Conservation (phyloP, 2,888 invertebrate species). For the Anarsia innoxiella region DNA sequence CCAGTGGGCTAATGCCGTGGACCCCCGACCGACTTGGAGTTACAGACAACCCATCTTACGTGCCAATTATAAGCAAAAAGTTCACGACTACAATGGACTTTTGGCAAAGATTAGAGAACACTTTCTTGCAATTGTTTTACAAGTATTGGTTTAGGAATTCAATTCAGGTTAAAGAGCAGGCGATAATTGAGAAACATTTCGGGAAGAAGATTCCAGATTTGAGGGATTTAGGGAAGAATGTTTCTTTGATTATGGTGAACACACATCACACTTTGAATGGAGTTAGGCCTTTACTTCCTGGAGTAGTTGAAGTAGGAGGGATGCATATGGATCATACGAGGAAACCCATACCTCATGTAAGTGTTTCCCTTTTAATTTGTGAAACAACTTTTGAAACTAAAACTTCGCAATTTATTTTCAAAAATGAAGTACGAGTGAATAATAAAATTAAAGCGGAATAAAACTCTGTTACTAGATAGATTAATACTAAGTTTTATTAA, state of each 20-base stretch:
- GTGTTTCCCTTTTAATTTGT: too few species aligned
- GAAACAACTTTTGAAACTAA: too few species aligned
- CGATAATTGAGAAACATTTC: constrained; percentile 55
- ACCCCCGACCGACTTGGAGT: constrained; percentile 54
- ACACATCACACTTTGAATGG: constrained; percentile 77
- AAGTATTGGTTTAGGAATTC: constrained; percentile 47
- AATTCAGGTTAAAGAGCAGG: constrained; percentile 48
- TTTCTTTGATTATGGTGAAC: constrained; percentile 74
- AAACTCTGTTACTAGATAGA: too few species aligned
- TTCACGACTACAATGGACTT: constrained; percentile 67
- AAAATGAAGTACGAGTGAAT: too few species aligned
- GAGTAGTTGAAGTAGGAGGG: constrained; percentile 78
- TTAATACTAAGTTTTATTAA: too few species aligned
- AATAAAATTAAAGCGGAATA: too few species aligned
- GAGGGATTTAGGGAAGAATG: constrained; percentile 63
- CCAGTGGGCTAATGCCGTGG: constrained; percentile 77
- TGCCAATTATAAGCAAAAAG: constrained; percentile 69
- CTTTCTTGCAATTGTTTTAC: constrained; percentile 36
- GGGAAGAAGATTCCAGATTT: constrained; percentile 67
- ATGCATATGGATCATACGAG: constrained; percentile 65
- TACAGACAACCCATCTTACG: constrained; percentile 66
- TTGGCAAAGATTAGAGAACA: constrained; percentile 59
- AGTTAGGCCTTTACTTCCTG: constrained; percentile 70
- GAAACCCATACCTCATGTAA: constrained; percentile 61
- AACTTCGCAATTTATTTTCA: too few species aligned